These are phyloP conservation scores for Marasmarcha lunaedactyla DNA, from an alignment of 2,888 invertebrate genomes.

Conservation along the genomic window DNA sequence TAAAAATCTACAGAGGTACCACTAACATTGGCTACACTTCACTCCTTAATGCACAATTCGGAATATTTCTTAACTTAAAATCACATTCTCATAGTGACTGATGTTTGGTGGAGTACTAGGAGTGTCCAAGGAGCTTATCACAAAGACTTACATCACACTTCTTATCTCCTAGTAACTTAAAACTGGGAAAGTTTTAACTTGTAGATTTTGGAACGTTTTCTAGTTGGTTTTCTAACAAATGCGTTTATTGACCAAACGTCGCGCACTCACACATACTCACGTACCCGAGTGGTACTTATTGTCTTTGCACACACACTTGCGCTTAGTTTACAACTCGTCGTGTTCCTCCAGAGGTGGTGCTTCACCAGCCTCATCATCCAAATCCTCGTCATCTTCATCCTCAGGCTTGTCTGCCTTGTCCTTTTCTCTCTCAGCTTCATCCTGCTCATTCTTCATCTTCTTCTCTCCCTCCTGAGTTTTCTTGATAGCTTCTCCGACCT, in stretches of 20 bases:
- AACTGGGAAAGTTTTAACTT: no score
- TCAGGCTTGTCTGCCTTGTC: slow-evolving; percentile 77
- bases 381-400: slow-evolving; percentile 74
- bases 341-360: slow-evolving; percentile 51
- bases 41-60: no score
- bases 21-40: no score
- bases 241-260: slow-evolving; percentile 17
- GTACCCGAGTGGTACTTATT: slow-evolving; percentile 34
- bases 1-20: no score
- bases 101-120: no score
- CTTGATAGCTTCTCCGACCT: slow-evolving; percentile 74
- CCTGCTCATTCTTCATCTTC: slow-evolving; percentile 93
- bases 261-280: slow-evolving; percentile 25
- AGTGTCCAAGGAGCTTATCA: no score
- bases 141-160: no score
- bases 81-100: no score
- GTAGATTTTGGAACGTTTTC: no score
- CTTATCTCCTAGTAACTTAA: no score
- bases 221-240: no score
- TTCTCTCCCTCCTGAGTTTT: slow-evolving; percentile 87
- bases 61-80: no score
- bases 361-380: slow-evolving; percentile 63
- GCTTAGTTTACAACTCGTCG: slow-evolving; percentile 52
- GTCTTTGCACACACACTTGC: slow-evolving; percentile 40
- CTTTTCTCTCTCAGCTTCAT: slow-evolving; percentile 80